Evolutionary conservation across 2,113 vertebrate species (phyloP).

Genomic region (Sebastes schlegelii): DNA sequence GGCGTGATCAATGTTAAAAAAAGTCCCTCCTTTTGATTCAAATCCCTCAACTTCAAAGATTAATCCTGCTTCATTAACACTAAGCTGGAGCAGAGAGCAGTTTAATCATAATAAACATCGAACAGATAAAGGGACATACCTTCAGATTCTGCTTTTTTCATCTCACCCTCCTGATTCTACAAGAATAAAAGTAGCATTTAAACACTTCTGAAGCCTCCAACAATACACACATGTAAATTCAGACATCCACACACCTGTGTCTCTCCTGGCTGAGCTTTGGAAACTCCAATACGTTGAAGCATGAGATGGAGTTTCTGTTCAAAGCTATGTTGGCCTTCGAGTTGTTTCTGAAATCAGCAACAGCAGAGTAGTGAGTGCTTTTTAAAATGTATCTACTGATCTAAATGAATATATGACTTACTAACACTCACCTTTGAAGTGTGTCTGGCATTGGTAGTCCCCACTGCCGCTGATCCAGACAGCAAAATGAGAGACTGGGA

Average conservation of each 20-base stretch:
- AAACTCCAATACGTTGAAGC: constrained; percentile 92
- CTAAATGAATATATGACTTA: background rate
- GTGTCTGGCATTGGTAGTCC: constrained; percentile 75
- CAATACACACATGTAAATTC: background rate
- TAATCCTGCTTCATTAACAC: constrained; percentile 27
- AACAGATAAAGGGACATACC: constrained; percentile 78
- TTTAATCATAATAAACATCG: constrained; percentile 24
- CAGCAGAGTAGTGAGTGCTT: constrained; percentile 3
- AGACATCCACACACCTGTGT: constrained; percentile 84
- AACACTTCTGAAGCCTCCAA: background rate
- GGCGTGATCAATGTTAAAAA: constrained; percentile 15
- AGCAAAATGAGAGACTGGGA: constrained; percentile 94
- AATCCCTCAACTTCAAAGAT: constrained; percentile 39
- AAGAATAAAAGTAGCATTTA: constrained; percentile 47
- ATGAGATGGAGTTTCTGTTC: constrained; percentile 93
- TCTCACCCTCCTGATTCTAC: constrained; percentile 91
- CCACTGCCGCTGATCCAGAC: constrained; percentile 86
- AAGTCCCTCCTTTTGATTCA: constrained; percentile 29
- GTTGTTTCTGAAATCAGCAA: constrained; percentile 84
- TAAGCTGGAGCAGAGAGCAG: constrained; percentile 4
- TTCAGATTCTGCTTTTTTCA: constrained; percentile 94
- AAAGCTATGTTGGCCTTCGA: constrained; percentile 89
- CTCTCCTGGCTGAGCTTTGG: constrained; percentile 85
- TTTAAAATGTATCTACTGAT: background rate
- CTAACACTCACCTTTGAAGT: constrained; percentile 84